Evolutionary conservation across 2,113 vertebrate genomes (phyloP).

Genomic region (Salvator merianae): DNA sequence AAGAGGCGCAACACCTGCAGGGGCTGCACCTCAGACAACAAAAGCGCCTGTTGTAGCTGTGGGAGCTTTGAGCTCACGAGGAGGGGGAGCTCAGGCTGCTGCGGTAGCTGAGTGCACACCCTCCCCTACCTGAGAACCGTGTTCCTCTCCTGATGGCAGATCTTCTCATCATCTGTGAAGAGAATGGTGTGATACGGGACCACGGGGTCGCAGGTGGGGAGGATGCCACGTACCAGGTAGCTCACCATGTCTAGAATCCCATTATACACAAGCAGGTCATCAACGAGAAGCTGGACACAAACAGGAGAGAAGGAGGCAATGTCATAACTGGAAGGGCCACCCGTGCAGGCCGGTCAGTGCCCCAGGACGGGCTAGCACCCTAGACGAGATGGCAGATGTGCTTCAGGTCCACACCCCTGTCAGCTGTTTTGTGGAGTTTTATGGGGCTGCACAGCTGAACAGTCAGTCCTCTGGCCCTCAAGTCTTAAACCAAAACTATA

Average conservation of each 20-base stretch:
- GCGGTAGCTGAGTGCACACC: not conserved
- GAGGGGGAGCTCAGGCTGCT: not conserved
- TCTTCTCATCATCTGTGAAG: conserved; percentile 83
- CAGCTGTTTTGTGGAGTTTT: not conserved
- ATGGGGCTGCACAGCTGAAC: not conserved
- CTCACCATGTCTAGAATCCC: conserved; percentile 87
- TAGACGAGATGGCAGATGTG: not conserved
- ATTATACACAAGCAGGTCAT: conserved; percentile 95
- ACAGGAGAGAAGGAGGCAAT: not conserved
- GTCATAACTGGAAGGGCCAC: too few species aligned
- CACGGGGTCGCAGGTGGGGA: conserved; percentile 87
- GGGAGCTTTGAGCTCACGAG: too few species aligned
- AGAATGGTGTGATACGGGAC: conserved; percentile 93
- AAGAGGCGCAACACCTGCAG: too few species aligned
- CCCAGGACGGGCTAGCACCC: not conserved
- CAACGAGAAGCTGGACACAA: conserved; percentile 87
- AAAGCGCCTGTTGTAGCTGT: not conserved
- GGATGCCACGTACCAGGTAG: conserved; percentile 83
- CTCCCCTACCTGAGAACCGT: conserved; percentile 82
- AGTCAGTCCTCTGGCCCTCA: not conserved
- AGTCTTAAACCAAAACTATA: not conserved
- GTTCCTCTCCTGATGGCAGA: conserved; percentile 82
- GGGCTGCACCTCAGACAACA: too few species aligned
- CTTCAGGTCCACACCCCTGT: not conserved
- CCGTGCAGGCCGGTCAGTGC: not conserved